phyloP scores from a whole-genome alignment of 2,797 vertebrate genomes.

The Lates japonicus region DNA sequence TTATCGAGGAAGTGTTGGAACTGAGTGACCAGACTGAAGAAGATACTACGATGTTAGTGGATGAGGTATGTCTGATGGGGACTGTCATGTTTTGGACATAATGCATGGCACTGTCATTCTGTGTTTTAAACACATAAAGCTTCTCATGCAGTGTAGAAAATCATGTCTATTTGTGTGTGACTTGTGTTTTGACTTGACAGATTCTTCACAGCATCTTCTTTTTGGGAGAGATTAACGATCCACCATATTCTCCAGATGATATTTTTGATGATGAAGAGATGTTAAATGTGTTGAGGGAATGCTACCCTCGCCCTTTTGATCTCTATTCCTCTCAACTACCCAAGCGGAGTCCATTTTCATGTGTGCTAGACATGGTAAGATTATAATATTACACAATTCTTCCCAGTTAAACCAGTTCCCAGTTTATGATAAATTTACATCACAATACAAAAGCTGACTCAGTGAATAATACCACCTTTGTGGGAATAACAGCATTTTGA shows the following conservation, averaged over 20 bases:
- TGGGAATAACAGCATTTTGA: background rate
- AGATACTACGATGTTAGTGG: background rate
- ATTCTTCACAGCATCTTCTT: slow-evolving; percentile 66
- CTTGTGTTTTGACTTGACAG: slow-evolving; percentile 14
- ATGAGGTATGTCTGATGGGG: slow-evolving; percentile 48
- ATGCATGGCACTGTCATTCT: background rate
- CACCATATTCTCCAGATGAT: accelerated
- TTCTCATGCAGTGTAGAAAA: background rate
- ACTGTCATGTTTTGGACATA: background rate
- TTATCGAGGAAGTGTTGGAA: accelerated
- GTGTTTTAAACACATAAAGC: background rate
- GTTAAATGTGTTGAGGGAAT: accelerated
- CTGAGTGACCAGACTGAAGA: accelerated
- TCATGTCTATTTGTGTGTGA: background rate
- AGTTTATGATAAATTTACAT: background rate
- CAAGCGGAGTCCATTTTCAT: slow-evolving; percentile 47
- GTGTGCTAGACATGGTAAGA: slow-evolving; percentile 58
- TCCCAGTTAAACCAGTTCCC: background rate
- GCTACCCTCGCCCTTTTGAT: accelerated
- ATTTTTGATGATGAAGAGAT: accelerated
- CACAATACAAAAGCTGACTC: background rate
- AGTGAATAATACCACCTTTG: background rate
- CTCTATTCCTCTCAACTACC: slow-evolving; percentile 30
- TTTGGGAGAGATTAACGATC: background rate
- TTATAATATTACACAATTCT: background rate